phyloP scores from a whole-genome alignment of 1,140 invertebrate genomes.

The Drosophila trapezifrons region DNA sequence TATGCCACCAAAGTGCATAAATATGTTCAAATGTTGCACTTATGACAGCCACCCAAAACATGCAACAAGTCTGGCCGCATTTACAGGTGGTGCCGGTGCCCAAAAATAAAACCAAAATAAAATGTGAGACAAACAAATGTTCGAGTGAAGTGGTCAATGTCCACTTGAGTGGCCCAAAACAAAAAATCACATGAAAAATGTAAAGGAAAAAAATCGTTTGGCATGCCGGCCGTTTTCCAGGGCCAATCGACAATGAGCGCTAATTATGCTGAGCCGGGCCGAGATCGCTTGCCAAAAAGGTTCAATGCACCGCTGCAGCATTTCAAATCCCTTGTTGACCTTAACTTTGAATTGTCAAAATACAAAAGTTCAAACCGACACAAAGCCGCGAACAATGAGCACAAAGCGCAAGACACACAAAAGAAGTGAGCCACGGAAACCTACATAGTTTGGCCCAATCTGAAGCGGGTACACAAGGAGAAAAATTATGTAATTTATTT shows the following conservation, averaged over 20 bases:
- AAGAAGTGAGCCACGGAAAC: conserved; percentile 57
- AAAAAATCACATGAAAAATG: conserved; percentile 18
- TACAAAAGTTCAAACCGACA: conserved; percentile 71
- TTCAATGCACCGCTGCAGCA: conserved; percentile 79
- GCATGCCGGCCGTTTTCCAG: conserved; percentile 48
- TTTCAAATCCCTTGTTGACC: conserved; percentile 82
- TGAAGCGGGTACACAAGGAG: conserved; percentile 11
- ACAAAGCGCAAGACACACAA: conserved; percentile 43
- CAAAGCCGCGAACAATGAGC: conserved; percentile 45
- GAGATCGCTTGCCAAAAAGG: conserved; percentile 48
- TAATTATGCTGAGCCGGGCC: conserved; percentile 66
- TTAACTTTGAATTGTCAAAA: conserved; percentile 83
- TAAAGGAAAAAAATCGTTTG: conserved; percentile 14
- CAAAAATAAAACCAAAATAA: conserved; percentile 15
- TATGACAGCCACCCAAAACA: conserved; percentile 68
- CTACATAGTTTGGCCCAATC: conserved; percentile 48
- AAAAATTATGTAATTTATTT: neutral
- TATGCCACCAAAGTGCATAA: conserved; percentile 73
- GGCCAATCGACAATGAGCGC: conserved; percentile 73
- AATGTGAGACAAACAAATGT: conserved; percentile 28
- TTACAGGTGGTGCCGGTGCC: conserved; percentile 40
- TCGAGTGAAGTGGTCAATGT: conserved; percentile 59
- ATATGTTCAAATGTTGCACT: conserved; percentile 63
- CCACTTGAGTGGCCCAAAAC: conserved; percentile 53
- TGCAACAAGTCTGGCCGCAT: conserved; percentile 47